phyloP scores from a whole-genome alignment of 2,797 vertebrate species.

The Semaprochilodus insignis region DNA sequence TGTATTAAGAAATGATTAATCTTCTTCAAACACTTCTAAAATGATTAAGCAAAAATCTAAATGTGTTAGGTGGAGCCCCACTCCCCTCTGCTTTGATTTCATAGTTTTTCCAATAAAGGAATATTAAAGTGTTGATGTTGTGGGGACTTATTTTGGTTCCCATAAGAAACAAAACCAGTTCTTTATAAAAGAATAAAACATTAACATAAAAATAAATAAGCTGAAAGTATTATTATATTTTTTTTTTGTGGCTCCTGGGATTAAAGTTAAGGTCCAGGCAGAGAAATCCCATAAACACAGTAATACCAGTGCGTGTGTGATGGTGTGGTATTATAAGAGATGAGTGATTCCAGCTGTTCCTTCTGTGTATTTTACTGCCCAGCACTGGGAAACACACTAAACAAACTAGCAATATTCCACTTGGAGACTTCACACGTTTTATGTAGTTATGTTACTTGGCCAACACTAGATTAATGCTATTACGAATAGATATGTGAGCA shows the following conservation, averaged over 20 bases:
- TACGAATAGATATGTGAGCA: not conserved
- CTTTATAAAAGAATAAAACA: too few species aligned
- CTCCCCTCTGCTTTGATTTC: too few species aligned
- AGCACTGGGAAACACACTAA: not conserved
- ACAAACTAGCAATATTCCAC: constrained; percentile 22
- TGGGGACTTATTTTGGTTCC: too few species aligned
- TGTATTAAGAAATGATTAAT: too few species aligned
- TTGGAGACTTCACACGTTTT: constrained; percentile 19
- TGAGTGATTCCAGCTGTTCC: constrained; percentile 54
- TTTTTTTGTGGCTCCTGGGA: not conserved
- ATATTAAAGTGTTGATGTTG: too few species aligned
- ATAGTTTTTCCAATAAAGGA: too few species aligned
- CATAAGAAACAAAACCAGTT: too few species aligned
- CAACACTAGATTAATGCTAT: constrained; percentile 6
- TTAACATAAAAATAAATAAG: not conserved
- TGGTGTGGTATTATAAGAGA: constrained; percentile 41
- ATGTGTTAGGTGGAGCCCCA: too few species aligned
- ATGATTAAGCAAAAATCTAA: too few species aligned
- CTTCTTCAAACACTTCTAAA: too few species aligned
- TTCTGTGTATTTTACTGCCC: constrained; percentile 29
- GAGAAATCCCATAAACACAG: not conserved
- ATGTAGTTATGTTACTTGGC: constrained; percentile 8
- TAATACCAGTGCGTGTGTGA: constrained; percentile 4
- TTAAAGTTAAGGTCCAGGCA: not conserved
- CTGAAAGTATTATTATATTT: not conserved